Conservation (phyloP, 2,888 invertebrate genomes). For the Apantesis nais region DNA sequence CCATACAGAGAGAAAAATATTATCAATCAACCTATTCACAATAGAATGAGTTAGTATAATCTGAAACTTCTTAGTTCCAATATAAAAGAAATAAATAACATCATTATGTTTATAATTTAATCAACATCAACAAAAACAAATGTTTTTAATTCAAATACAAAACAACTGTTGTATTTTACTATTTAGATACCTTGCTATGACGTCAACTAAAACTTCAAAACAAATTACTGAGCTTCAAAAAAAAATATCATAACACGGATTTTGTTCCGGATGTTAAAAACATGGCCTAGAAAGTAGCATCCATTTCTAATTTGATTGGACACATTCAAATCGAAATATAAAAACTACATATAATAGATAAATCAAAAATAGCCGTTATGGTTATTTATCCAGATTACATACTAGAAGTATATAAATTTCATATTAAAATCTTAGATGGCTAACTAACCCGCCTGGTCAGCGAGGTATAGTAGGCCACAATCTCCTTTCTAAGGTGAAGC, state of each 20-base stretch:
- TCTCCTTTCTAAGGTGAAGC: no score
- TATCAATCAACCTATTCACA: not conserved
- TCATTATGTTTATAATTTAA: not conserved
- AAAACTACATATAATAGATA: not conserved
- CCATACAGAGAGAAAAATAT: not conserved
- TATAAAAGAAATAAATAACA: not conserved
- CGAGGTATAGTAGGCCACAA: no score
- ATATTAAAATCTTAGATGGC: no score
- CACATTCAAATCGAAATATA: not conserved
- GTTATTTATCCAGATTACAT: not conserved
- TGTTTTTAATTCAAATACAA: not conserved
- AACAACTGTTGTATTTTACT: not conserved
- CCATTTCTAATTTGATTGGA: not conserved
- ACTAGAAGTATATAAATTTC: no score
- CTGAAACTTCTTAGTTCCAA: not conserved
- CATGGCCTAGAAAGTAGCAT: not conserved
- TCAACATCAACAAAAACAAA: no score
- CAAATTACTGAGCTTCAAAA: not conserved
- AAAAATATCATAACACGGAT: not conserved
- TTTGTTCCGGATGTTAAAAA: slow-evolving; percentile 5
- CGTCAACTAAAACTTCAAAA: not conserved
- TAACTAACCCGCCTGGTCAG: no score
- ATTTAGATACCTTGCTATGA: not conserved
- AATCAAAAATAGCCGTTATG: not conserved
- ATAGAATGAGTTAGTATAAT: not conserved